A percentile compares a stretch with the other conserved stretches of the same genome.
phyloP scores from a whole-genome alignment of 1,140 invertebrate species.

The Drosophila saltans region DNA sequence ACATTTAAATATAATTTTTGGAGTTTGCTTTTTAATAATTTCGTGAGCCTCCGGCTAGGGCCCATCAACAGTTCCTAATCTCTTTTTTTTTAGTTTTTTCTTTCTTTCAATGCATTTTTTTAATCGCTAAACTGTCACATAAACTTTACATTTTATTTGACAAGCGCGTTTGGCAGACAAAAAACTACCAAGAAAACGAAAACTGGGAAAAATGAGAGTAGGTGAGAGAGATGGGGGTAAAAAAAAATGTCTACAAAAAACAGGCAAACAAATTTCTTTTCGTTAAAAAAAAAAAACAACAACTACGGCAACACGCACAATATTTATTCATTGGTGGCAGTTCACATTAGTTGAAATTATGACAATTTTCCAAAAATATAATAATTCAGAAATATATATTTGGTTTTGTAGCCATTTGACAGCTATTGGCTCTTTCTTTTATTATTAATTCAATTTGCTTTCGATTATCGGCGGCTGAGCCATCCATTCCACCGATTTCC shows the following conservation, averaged over 20 bases:
- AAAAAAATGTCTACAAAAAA: not conserved
- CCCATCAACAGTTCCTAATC: conserved; percentile 64
- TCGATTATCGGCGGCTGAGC: conserved; percentile 66
- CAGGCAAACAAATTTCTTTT: conserved; percentile 66
- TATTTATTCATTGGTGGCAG: conserved; percentile 32
- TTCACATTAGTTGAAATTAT: conserved; percentile 76
- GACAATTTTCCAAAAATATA: conserved; percentile 66
- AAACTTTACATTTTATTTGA: conserved; percentile 80
- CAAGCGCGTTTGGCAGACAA: conserved; percentile 70
- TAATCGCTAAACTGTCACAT: conserved; percentile 81
- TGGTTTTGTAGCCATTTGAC: conserved; percentile 34
- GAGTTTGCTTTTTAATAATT: conserved; percentile 62
- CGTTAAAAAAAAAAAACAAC: conserved; percentile 25
- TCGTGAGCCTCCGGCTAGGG: conserved; percentile 16
- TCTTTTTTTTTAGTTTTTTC: conserved; percentile 55
- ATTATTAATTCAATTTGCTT: conserved; percentile 79
- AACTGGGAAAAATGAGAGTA: conserved; percentile 9
- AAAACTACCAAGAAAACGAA: conserved; percentile 6
- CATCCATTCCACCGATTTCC: conserved; percentile 31
- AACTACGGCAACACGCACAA: conserved; percentile 36
- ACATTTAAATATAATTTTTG: conserved; percentile 73
- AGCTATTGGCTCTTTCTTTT: conserved; percentile 54
- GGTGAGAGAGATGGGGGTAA: conserved; percentile 11
- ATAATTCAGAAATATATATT: conserved; percentile 69
- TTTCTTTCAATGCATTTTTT: conserved; percentile 59